Conservation (phyloP, 2,113 vertebrate species). For the Burhinus bistriatus region DNA sequence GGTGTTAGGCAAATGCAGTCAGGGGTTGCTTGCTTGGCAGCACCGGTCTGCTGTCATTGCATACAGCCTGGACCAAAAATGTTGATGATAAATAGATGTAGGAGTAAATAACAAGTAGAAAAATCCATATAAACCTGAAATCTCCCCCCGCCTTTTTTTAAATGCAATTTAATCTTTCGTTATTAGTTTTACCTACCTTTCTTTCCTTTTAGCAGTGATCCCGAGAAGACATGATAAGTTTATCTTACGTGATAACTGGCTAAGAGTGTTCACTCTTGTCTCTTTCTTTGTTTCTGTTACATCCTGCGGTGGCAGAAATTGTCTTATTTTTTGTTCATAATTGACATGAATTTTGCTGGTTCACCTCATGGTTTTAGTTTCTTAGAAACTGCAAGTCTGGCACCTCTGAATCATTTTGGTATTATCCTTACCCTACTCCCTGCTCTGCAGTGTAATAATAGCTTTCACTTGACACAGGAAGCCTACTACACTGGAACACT, state of each 20-base stretch:
- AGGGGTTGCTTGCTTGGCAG: not conserved
- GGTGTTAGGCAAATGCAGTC: not conserved
- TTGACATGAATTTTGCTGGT: constrained; percentile 1
- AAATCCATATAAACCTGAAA: not conserved
- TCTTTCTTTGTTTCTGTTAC: not conserved
- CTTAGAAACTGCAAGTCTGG: constrained; percentile 52
- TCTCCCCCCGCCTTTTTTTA: not conserved
- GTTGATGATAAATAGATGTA: not conserved
- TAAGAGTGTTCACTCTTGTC: not conserved
- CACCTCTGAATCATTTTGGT: constrained; percentile 58
- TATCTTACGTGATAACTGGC: not conserved
- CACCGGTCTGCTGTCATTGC: not conserved
- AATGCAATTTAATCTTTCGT: not conserved
- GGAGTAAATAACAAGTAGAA: not conserved
- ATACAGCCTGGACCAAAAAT: not conserved
- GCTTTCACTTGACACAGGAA: constrained; percentile 55
- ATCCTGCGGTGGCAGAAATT: not conserved
- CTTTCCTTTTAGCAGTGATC: not conserved
- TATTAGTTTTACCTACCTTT: not conserved
- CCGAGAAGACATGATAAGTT: not conserved
- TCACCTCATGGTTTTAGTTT: constrained; percentile 44
- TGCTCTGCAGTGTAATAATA: constrained; percentile 60
- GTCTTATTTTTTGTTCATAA: not conserved
- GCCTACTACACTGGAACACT: constrained; percentile 47
- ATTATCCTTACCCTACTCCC: constrained; percentile 49